phyloP scores from a whole-genome alignment of 2,113 vertebrate genomes.

The Cyanoramphus novaezelandiae region DNA sequence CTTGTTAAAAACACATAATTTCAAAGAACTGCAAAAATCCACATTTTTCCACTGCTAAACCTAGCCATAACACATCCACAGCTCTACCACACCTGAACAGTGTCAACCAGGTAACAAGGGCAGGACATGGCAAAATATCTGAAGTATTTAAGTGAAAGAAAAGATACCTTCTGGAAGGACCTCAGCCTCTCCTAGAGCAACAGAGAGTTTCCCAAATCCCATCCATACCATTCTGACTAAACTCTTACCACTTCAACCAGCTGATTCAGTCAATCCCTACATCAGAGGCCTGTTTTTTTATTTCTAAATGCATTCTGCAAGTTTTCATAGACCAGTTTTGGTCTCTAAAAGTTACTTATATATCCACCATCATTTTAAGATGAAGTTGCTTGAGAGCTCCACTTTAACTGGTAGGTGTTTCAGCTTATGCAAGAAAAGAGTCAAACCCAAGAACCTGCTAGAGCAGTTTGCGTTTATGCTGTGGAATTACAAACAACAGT shows the following conservation, averaged over 20 bases:
- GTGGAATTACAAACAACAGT: not conserved
- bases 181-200: not conserved
- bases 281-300: not conserved
- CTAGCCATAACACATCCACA: not conserved
- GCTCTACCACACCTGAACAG: not conserved
- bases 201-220: not conserved
- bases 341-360: not conserved
- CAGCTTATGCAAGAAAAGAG: not conserved
- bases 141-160: not conserved
- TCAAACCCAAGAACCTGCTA: not conserved
- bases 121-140: accelerated
- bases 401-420: not conserved
- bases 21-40: not conserved
- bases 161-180: not conserved
- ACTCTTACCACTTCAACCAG: not conserved
- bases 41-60: not conserved
- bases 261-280: not conserved
- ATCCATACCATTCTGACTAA: not conserved
- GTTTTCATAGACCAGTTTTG: not conserved
- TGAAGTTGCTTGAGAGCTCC: not conserved
- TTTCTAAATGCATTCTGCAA: not conserved
- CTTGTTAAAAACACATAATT: not conserved
- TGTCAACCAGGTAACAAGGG: accelerated
- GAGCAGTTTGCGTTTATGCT: not conserved
- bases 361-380: not conserved